phyloP scores from a whole-genome alignment of 2,888 invertebrate species.

The Idaea aversata region DNA sequence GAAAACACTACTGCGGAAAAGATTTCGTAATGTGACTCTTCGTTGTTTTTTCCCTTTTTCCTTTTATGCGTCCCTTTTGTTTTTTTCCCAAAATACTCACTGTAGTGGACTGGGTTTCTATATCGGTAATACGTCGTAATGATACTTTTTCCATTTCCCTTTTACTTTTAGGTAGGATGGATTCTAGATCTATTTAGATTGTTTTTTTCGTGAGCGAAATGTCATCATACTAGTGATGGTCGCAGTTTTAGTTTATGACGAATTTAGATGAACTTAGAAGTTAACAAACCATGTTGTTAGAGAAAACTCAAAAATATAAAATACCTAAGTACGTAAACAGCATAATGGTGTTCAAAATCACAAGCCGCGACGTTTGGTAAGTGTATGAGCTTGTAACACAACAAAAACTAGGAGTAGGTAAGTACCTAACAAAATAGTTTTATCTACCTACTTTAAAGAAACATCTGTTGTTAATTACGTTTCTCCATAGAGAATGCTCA shows the following conservation, averaged over 20 bases:
- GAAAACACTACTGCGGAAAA: background rate
- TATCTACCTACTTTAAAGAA: conserved; percentile 3
- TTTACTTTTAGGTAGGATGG: background rate
- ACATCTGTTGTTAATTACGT: background rate
- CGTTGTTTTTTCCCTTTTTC: background rate
- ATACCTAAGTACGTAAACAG: no score
- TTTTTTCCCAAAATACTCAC: conserved; percentile 4
- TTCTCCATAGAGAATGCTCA: background rate
- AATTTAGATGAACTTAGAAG: no score
- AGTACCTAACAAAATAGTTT: background rate
- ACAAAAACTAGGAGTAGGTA: no score
- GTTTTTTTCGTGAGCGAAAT: background rate
- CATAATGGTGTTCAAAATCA: background rate
- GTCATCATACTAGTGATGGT: background rate
- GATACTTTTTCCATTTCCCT: background rate
- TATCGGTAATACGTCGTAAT: background rate
- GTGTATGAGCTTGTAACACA: background rate
- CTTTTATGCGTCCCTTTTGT: background rate
- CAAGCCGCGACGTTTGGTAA: no score
- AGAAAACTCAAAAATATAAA: no score
- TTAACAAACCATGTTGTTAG: no score
- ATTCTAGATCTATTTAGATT: background rate
- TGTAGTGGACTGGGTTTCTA: background rate
- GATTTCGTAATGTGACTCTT: background rate
- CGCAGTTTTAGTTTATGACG: no score